phyloP scores from a whole-genome alignment of 2,113 vertebrate species.

The Gallinago undulata region DNA sequence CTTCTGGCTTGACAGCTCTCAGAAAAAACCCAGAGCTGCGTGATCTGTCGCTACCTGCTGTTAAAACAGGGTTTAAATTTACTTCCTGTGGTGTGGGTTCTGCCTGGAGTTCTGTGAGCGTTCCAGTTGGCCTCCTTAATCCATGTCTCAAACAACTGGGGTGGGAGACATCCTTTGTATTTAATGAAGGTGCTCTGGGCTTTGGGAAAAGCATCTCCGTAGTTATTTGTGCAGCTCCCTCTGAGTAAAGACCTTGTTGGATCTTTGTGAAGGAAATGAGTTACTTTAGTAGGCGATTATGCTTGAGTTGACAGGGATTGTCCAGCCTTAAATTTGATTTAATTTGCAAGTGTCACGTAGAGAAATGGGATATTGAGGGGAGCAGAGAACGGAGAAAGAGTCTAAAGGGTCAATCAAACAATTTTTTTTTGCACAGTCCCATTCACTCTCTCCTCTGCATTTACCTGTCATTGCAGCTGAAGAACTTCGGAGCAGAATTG shows the following conservation, averaged over 20 bases:
- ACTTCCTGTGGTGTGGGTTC: neutral
- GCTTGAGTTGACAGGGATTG: neutral
- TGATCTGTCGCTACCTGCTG: neutral
- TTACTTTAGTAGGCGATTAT: neutral
- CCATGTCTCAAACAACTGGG: neutral
- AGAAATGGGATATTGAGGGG: neutral
- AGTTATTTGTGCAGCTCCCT: neutral
- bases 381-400: neutral
- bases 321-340: neutral
- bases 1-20: neutral
- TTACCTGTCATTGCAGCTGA: constrained; percentile 60
- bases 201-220: neutral
- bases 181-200: neutral
- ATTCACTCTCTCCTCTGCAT: neutral
- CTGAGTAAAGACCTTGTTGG: neutral
- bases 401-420: neutral
- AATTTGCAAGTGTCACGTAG: neutral
- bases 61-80: neutral
- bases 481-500: constrained; percentile 74
- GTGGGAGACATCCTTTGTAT: no score
- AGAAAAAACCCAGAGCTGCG: neutral
- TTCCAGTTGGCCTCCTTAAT: neutral
- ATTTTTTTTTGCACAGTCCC: neutral
- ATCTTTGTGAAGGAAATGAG: neutral
- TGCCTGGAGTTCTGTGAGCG: neutral